Evolutionary conservation across 2,797 vertebrate genomes (phyloP), one percentile per base, ranked within the genome.

Genomic region (Chaetophractus vellerosus): DNA sequence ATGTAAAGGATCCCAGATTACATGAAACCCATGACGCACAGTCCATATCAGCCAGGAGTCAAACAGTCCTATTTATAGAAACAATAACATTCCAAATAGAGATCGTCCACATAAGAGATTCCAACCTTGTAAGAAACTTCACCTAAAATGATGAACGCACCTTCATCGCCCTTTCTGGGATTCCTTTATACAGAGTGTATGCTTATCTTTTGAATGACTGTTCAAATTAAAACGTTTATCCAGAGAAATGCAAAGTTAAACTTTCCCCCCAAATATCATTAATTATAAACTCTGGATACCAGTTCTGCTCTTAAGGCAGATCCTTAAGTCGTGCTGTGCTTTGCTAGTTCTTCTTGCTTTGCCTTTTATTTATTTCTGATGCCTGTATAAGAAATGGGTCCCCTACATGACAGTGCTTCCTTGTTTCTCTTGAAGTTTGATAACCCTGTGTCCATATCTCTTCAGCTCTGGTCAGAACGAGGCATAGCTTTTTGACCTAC

Each of bases 301-400:
- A 24, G 14, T 48, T 94, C 31, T 80, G 55, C 26, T 92, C 9
- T 69, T 80, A 63, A 80, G 76, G 52, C n/a, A 24, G 14, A 85
- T 59, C 45, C 93, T 72, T 61, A n/a, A 66, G 33, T 88, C 7
- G 7, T 19, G 68, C 69, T 45, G 68, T 75, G 4, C 61, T 91
- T 92, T 86, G 12, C 38, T 55, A 26, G 9, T 94, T 71, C 88
- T 85, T 94, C 45, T 95, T 78, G 12, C 36, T 91, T 45, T 94
- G 38, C 45, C 75, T 80, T 45, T 45, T 45, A 45, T 45, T 84
- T 55, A 50, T 82, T 81, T 93, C 52, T 38, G 21, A 28, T 78
- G 19, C 24, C n/a, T 28, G 0, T 48, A 14, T 81, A 55, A 55
- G 55, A 21, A 55, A 55, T 55, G 28, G 59, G 61, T 50, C 3